Evolutionary conservation across 2,797 vertebrate species (phyloP).

Genomic region (Holocentrus rufus): DNA sequence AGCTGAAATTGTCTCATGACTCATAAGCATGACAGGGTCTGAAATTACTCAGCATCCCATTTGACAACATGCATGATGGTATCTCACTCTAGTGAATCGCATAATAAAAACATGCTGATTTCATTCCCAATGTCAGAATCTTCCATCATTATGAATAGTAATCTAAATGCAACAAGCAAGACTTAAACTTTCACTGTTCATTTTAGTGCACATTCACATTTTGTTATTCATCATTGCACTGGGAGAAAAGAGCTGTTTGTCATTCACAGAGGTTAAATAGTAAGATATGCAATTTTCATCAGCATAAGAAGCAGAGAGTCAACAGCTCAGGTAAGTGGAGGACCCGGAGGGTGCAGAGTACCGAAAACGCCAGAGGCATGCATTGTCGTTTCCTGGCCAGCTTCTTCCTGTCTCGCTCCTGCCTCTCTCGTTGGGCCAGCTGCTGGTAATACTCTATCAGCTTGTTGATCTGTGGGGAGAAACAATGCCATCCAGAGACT

Average conservation of each 20-base stretch:
- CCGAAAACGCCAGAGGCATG: conserved; percentile 97
- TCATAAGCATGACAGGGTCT: no score
- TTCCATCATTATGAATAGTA: conserved; percentile 12
- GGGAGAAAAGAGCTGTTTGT: conserved; percentile 21
- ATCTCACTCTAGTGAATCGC: not conserved
- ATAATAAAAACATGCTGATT: not conserved
- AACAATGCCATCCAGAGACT: conserved; percentile 12
- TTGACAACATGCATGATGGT: not conserved
- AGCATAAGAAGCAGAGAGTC: conserved; percentile 15
- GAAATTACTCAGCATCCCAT: no score
- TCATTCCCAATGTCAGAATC: conserved; percentile 36
- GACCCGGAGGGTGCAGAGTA: conserved; percentile 77
- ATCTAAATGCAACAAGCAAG: not conserved
- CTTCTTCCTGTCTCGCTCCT: conserved; percentile 97
- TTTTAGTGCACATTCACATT: conserved; percentile 1
- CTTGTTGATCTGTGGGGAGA: conserved; percentile 90
- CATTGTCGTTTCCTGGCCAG: conserved; percentile 93
- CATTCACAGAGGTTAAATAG: conserved; percentile 27
- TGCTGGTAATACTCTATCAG: conserved; percentile 99
- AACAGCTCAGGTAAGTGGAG: not conserved
- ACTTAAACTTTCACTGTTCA: not conserved
- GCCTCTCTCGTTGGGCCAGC: conserved; percentile 96
- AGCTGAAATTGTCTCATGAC: no score
- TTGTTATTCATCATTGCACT: not conserved
- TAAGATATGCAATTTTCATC: conserved; percentile 3